These are phyloP conservation scores for Prunella strophiata DNA, from an alignment of 2,797 vertebrate species.

Conservation along the genomic window DNA sequence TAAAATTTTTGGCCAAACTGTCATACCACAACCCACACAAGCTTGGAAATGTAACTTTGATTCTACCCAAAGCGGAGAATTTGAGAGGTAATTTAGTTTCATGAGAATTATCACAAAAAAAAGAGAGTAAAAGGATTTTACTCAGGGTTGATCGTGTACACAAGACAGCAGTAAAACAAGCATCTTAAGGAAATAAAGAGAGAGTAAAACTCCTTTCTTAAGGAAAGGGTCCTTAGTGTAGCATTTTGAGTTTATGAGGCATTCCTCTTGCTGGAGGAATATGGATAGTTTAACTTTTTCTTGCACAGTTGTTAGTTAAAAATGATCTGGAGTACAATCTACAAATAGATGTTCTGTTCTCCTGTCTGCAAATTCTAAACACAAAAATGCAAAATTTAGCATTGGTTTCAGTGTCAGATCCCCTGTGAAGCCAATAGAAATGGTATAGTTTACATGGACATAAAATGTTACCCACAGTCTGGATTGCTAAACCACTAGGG, in stretches of 20 bases:
- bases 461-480: neutral
- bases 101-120: no score
- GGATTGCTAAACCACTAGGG: neutral
- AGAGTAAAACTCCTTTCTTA: neutral
- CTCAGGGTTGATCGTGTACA: no score
- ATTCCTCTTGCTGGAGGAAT: conserved; percentile 28
- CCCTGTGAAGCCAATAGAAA: neutral
- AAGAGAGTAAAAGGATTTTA: no score
- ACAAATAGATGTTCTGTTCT: conserved; percentile 35
- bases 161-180: conserved; percentile 41
- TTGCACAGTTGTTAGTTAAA: conserved; percentile 40
- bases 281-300: conserved; percentile 17
- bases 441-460: neutral
- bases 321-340: neutral
- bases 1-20: no score
- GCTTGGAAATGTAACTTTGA: no score
- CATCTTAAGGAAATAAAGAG: conserved; percentile 25
- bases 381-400: neutral
- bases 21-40: no score
- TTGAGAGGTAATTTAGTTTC: no score
- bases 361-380: neutral
- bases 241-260: conserved; percentile 46
- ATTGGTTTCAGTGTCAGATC: neutral
- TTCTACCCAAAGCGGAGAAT: no score
- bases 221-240: conserved; percentile 19